Evolutionary conservation across 2,113 vertebrate species (phyloP).

Genomic region (Zeus faber): DNA sequence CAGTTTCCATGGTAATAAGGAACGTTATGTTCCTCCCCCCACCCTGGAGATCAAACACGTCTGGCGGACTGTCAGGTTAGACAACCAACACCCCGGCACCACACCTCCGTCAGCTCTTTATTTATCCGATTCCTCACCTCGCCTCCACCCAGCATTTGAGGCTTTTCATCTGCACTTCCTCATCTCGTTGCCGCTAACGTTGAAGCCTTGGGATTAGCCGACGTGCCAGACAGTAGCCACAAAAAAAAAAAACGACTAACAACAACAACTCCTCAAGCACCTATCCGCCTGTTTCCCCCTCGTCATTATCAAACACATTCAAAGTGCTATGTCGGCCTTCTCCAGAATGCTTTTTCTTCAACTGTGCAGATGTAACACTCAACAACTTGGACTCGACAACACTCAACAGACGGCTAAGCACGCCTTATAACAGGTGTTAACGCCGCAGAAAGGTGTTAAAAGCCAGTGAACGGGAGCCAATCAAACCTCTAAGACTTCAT

Average conservation of each 20-base stretch:
- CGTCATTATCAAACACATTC: conserved; percentile 53
- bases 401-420: conserved; percentile 19
- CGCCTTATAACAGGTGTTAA: conserved; percentile 26
- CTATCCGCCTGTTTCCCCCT: conserved; percentile 37
- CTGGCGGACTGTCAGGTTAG: conserved; percentile 20
- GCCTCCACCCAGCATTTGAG: conserved; percentile 39
- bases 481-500: too few relatives aligned
- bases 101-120: conserved; percentile 34
- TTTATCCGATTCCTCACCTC: conserved; percentile 24
- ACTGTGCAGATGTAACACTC: conserved; percentile 6
- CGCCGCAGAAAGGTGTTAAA: conserved; percentile 24
- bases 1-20: conserved; percentile 32
- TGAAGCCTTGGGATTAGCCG: conserved; percentile 41
- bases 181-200: conserved; percentile 39
- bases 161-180: conserved; percentile 19
- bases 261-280: conserved; percentile 50
- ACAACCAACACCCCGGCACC: conserved; percentile 37
- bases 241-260: conserved; percentile 25
- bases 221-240: conserved; percentile 61
- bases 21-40: conserved; percentile 15
- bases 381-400: neutral
- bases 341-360: conserved; percentile 22
- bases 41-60: conserved; percentile 16
- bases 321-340: conserved; percentile 31
- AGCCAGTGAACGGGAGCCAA: too few relatives aligned